Base-by-base conservation (phyloP, 2,888 invertebrate species). In the Hemistola chrysoprasaria region DNA sequence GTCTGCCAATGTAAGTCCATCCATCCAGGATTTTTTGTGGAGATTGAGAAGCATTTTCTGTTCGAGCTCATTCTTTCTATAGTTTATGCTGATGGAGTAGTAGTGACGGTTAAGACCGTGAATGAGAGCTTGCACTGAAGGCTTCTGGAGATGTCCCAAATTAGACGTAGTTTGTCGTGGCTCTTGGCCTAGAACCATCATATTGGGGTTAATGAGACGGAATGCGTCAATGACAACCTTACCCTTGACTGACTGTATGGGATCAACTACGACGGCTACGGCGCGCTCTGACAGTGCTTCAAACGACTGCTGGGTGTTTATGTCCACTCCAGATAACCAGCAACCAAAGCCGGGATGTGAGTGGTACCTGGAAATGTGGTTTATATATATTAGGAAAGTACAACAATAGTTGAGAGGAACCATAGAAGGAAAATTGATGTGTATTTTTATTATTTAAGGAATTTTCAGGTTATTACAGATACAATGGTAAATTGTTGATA, bases 221-320 rank as follows among this genome's bases (percentile, higher is more conserved):
- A 99, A 99, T 50, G 99, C 99, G 90, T 99, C 99, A 67, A 99
- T 99, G n/a, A 99, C 99, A 28, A 99, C 98, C 92, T 98, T 95
- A 63, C 99, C 99, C 89, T 99, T 99, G 1, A 99, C 99, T 38
- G 98, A 98, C 75, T 99, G 99, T 69, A 99, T 99, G 6, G 99
- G 99, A 87, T 99, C 99, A 16, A 99, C 98, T 1, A 99, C 99
- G 25, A 99, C 99, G 48, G 99, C 99, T 0, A 99, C 99, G 11
- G 99, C 99, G 68, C 99, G 90, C 74, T 99, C 99, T 16, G 98
- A 98, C 3, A 99, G 90, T 0, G 99, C 98, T 83, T 99, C 99
- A 81, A 99, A 99, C 40, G 98, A 98, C 81, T 99, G 99, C 78
- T 99, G 99, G 2, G 99, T 99, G 76, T 99, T 99, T 60, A 99